Percentiles rank a stretch among this genome's conserved stretches.
These are phyloP conservation scores for Brachionichthys hirsutus DNA, from an alignment of 2,113 vertebrate genomes.

Conservation along the genomic window DNA sequence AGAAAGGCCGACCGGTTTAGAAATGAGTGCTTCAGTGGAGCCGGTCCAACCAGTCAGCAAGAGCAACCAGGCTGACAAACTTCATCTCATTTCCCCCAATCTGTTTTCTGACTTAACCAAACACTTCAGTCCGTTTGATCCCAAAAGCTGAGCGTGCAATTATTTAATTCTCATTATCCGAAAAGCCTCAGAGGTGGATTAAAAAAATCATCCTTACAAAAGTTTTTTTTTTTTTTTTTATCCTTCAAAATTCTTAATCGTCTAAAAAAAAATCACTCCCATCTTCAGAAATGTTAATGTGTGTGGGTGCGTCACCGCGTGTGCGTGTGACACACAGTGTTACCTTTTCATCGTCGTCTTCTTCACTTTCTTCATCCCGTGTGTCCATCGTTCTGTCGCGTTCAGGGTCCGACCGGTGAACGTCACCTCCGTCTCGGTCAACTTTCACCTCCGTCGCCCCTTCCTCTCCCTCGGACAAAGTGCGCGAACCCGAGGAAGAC, in stretches of 20 bases:
- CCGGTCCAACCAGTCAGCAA: slow-evolving; percentile 49
- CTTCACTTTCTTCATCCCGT: slow-evolving; percentile 29
- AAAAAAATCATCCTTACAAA: too few relatives aligned
- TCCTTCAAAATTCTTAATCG: too few relatives aligned
- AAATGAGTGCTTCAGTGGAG: neutral
- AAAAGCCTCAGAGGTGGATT: too few relatives aligned
- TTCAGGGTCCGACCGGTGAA: slow-evolving; percentile 1
- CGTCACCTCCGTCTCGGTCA: neutral
- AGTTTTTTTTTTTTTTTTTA: too few relatives aligned
- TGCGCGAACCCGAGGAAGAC: slow-evolving; percentile 51
- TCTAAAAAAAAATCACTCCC: too few relatives aligned
- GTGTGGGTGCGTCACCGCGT: too few relatives aligned
- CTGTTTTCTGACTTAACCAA: slow-evolving; percentile 38
- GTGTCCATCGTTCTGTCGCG: slow-evolving; percentile 2
- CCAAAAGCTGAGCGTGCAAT: too few relatives aligned
- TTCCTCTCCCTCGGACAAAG: slow-evolving; percentile 52
- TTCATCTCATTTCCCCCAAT: slow-evolving; percentile 36
- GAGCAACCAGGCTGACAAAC: slow-evolving; percentile 7
- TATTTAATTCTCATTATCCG: too few relatives aligned
- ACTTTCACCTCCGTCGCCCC: slow-evolving; percentile 1
- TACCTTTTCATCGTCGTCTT: slow-evolving; percentile 68
- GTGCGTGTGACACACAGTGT: slow-evolving; percentile 9
- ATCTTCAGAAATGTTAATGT: too few relatives aligned
- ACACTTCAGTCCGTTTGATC: neutral
- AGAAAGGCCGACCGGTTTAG: slow-evolving; percentile 6